Evolutionary conservation across 2,797 vertebrate species (phyloP), one percentile per base, ranked within the genome.

Genomic region (Acestrorhynchus altus): DNA sequence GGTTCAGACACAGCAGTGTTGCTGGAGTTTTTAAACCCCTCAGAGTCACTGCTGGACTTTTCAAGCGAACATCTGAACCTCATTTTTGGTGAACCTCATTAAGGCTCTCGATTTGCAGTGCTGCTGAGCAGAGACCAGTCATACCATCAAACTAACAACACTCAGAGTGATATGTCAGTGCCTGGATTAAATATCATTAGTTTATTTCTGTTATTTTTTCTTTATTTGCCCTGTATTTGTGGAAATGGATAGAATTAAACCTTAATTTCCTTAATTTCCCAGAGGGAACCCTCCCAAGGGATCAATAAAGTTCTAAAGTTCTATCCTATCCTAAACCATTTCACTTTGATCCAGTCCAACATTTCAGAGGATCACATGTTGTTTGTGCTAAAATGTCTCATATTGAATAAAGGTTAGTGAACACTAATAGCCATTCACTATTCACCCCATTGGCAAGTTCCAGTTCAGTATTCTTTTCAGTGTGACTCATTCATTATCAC

Each of bases 101-200:
- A 6, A 59, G 22, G 54, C 54, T 31, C 56, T 59, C 12, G 4
- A n/a, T 1, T 40, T 40, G 39, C 39, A 64, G n/a, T 22, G 61
- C 61, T 22, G 61, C 42, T 12, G 28, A 59, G 7, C 26, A 20
- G 22, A 57, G n/a, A n/a, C n/a, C n/a, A n/a, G n/a, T n/a, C n/a
- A n/a, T n/a, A n/a, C n/a, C n/a, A n/a, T n/a, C n/a, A n/a, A n/a
- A n/a, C n/a, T n/a, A n/a, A n/a, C n/a, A n/a, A n/a, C n/a, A n/a
- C n/a, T n/a, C n/a, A 28, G 26, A 59, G 56, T 28, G 56, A 59
- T 15, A 12, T 59, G 26, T 31, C 26, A 1, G 16, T 15, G 52
- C 52, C 28, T 61, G 18, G 28, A 42, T 64, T 64, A 64, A 64
- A 11, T 64, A 42, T 40, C 31, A 63, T 8, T 39, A 42, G 61